phyloP scores from a whole-genome alignment of 2,888 invertebrate species.

The Melikaiella ostensackeni region DNA sequence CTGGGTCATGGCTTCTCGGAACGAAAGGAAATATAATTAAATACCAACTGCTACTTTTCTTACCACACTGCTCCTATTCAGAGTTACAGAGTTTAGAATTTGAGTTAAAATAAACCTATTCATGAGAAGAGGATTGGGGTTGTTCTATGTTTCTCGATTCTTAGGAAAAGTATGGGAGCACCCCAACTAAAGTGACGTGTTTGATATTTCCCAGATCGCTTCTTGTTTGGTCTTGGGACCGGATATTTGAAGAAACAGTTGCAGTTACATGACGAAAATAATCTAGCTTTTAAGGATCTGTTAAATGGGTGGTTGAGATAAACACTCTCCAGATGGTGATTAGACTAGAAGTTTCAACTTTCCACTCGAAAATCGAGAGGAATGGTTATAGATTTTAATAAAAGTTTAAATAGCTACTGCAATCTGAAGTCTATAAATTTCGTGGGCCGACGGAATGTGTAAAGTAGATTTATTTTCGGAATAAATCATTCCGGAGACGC shows the following conservation, averaged over 20 bases:
- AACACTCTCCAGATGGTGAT: conserved; percentile 31
- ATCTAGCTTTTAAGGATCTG: conserved; percentile 13
- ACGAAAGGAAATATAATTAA: neutral
- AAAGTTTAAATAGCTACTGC: conserved; percentile 7
- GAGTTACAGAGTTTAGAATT: neutral
- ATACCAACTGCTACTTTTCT: neutral
- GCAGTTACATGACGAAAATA: conserved; percentile 16
- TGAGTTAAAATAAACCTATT: conserved; percentile 1
- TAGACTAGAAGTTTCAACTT: conserved; percentile 1
- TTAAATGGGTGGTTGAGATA: conserved; percentile 15
- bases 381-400: neutral
- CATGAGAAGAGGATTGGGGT: neutral
- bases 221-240: conserved; percentile 24
- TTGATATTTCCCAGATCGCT: conserved; percentile 35
- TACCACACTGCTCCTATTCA: neutral
- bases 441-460: neutral
- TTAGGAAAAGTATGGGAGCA: conserved; percentile 6
- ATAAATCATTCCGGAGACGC: neutral
- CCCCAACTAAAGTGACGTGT: conserved; percentile 14
- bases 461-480: conserved; percentile 19
- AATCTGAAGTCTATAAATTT: neutral
- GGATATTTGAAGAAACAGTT: conserved; percentile 16
- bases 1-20: neutral
- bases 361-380: neutral
- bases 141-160: neutral